These are phyloP conservation scores for Gryllus bimaculatus DNA, from an alignment of 1,140 invertebrate species.

Conservation along the genomic window DNA sequence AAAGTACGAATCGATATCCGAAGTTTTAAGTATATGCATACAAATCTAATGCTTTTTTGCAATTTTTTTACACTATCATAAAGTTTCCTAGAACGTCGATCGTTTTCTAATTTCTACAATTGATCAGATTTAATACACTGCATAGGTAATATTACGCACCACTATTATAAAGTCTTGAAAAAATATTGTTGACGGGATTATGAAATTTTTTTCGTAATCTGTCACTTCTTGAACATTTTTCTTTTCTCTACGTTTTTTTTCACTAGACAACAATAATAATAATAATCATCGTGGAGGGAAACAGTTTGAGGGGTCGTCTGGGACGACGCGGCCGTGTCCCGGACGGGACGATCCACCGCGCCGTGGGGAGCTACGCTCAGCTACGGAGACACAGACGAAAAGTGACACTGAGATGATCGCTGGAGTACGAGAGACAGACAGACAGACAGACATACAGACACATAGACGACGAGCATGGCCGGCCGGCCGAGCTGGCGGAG, in stretches of 20 bases:
- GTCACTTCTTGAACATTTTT: neutral
- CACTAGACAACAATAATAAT: neutral
- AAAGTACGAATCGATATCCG: neutral
- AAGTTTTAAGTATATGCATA: neutral
- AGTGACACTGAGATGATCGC: neutral
- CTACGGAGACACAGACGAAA: neutral
- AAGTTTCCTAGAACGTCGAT: neutral
- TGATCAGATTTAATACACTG: neutral
- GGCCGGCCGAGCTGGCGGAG: too few species aligned
- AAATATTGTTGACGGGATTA: slow-evolving; percentile 5
- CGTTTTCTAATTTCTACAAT: neutral
- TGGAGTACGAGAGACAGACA: neutral
- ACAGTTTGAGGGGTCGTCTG: neutral
- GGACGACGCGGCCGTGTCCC: neutral
- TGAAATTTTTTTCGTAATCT: neutral
- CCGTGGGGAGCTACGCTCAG: neutral
- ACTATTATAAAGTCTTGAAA: slow-evolving; percentile 1
- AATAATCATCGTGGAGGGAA: neutral
- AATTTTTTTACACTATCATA: neutral
- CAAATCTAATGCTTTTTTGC: slow-evolving; percentile 5
- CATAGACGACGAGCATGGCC: neutral
- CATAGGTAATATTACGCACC: neutral
- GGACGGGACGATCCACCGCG: neutral
- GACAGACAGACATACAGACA: neutral
- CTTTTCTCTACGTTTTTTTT: neutral